These are phyloP conservation scores for Ostrea denselamellosa DNA, from an alignment of 1,140 invertebrate genomes.

Conservation along the genomic window DNA sequence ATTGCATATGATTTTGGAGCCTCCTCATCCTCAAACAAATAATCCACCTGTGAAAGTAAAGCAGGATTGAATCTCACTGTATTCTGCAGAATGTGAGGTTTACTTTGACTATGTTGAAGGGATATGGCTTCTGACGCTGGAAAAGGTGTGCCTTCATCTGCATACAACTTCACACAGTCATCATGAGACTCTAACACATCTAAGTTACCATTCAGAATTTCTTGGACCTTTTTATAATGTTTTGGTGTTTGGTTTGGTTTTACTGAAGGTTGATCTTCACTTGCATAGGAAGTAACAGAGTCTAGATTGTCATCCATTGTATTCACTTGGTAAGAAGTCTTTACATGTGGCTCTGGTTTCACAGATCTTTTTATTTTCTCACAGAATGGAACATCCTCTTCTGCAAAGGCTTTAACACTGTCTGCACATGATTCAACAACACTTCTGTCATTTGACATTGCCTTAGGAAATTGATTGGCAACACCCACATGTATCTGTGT, in stretches of 20 bases:
- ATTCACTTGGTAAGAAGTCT: conserved; percentile 39
- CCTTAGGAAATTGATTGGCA: neutral
- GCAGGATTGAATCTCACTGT: conserved; percentile 22
- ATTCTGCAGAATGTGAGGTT: conserved; percentile 11
- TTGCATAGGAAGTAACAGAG: conserved; percentile 47
- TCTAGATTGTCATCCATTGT: conserved; percentile 50
- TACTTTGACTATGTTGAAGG: conserved; percentile 24
- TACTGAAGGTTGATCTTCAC: conserved; percentile 52
- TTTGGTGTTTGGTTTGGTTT: conserved; percentile 41
- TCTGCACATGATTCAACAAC: conserved; percentile 24
- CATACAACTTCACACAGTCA: conserved; percentile 86
- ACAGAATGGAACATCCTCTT: conserved; percentile 35
- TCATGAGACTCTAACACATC: conserved; percentile 54
- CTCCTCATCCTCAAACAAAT: conserved; percentile 53
- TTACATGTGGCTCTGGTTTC: conserved; percentile 8
- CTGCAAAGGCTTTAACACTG: conserved; percentile 31
- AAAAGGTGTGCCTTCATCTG: conserved; percentile 90
- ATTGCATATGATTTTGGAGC: conserved; percentile 63
- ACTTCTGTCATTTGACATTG: neutral
- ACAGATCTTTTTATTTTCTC: conserved; percentile 36
- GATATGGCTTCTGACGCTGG: conserved; percentile 58
- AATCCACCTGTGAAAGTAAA: conserved; percentile 25
- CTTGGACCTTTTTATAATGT: conserved; percentile 50
- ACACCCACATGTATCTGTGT: neutral
- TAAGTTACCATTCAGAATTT: conserved; percentile 50